These are phyloP conservation scores for Bryconaethiops microstoma DNA, from an alignment of 2,797 vertebrate species.

Conservation along the genomic window DNA sequence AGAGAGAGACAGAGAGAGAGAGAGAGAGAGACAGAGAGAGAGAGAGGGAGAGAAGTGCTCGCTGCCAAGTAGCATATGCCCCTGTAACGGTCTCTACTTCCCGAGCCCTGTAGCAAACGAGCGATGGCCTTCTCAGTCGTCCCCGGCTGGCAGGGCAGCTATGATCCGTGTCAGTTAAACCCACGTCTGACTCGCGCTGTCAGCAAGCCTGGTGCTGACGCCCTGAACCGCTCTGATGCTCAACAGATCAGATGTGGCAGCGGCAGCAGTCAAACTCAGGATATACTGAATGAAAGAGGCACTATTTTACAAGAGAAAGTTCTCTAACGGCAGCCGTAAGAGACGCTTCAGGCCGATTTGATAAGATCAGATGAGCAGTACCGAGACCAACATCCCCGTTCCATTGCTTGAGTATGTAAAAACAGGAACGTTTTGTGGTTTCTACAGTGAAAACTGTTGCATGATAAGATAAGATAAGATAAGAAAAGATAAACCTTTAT, in stretches of 20 bases:
- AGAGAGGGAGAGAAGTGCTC: conserved; percentile 52
- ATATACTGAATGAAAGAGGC: neutral
- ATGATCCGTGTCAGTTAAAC: conserved; percentile 63
- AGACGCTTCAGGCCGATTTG: neutral
- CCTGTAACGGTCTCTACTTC: conserved; percentile 75
- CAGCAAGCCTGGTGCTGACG: conserved; percentile 67
- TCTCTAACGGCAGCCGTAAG: neutral
- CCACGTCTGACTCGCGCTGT: conserved; percentile 75
- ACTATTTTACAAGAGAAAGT: neutral
- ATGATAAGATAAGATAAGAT: too few relatives aligned
- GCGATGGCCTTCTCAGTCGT: conserved; percentile 60
- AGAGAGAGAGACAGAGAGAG: conserved; percentile 37
- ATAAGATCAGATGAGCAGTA: too few relatives aligned
- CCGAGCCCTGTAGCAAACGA: conserved; percentile 67
- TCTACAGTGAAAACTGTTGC: too few relatives aligned
- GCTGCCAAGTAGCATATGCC: conserved; percentile 79
- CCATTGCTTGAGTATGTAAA: too few relatives aligned
- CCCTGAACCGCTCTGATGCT: conserved; percentile 65
- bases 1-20: conserved; percentile 22
- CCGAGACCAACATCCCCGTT: too few relatives aligned
- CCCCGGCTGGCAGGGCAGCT: conserved; percentile 67
- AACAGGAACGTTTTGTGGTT: too few relatives aligned
- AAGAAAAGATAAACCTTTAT: too few relatives aligned
- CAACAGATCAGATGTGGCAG: conserved; percentile 66
- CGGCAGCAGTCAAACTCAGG: neutral